These are phyloP conservation scores for Papilio gigon DNA, from an alignment of 2,888 invertebrate species.

Conservation along the genomic window DNA sequence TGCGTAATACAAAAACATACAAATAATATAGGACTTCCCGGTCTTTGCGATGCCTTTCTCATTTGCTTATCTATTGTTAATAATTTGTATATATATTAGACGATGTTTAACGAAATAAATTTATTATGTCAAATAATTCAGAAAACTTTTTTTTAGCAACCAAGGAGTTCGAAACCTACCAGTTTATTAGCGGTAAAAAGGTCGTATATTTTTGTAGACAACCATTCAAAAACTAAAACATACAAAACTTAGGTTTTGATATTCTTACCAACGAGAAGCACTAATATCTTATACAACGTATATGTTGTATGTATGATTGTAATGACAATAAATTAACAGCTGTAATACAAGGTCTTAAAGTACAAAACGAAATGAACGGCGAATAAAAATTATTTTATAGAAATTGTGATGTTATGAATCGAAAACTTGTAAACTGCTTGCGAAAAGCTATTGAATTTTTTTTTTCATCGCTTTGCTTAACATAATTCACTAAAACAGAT, in stretches of 20 bases:
- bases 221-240: too few species aligned
- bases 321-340: background rate
- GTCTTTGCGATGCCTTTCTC: background rate
- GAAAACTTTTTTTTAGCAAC: background rate
- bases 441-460: conserved; percentile 61
- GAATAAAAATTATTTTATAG: conserved; percentile 52
- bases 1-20: conserved; percentile 14
- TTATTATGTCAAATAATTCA: background rate
- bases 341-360: background rate
- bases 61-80: too few species aligned
- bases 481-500: conserved; percentile 67
- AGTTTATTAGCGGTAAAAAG: too few species aligned
- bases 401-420: conserved; percentile 63
- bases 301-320: too few species aligned
- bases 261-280: too few species aligned
- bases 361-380: conserved; percentile 30
- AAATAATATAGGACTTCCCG: conserved; percentile 27
- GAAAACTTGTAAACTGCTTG: conserved; percentile 74
- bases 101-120: background rate
- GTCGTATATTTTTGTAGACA: too few species aligned
- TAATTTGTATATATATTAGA: too few species aligned
- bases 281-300: too few species aligned
- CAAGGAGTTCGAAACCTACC: too few species aligned
- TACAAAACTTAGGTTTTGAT: too few species aligned
- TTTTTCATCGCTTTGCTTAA: conserved; percentile 69